Conservation (phyloP, 2,797 vertebrate species). For the Eutrigla gurnardus region DNA sequence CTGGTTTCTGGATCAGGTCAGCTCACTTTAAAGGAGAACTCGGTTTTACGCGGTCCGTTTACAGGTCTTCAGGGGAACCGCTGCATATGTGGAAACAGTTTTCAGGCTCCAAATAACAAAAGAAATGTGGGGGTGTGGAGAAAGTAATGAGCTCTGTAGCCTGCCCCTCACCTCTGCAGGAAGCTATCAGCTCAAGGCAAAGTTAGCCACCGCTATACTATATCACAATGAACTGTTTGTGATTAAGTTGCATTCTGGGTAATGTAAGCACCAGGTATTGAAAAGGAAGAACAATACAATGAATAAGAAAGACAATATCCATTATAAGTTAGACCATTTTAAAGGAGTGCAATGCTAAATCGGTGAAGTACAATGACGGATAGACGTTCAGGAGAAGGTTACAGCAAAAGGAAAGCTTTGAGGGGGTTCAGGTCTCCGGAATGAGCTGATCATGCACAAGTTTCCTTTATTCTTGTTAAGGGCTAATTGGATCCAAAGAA, state of each 20-base stretch:
- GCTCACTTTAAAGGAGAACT: conserved; percentile 1
- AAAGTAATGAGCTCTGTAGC: not conserved
- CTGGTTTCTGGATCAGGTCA: conserved; percentile 96
- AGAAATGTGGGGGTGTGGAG: not conserved
- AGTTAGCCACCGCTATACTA: not conserved
- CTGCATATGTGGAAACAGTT: not conserved
- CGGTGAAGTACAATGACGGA: not conserved
- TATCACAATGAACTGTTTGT: not conserved
- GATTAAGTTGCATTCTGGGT: not conserved
- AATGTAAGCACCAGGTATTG: not conserved
- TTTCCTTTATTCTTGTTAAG: conserved; percentile 6
- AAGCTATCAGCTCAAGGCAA: not conserved
- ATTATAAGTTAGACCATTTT: too few relatives aligned
- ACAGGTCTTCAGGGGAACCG: not conserved
- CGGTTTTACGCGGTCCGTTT: not conserved
- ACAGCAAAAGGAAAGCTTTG: not conserved
- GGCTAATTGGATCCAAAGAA: conserved; percentile 15
- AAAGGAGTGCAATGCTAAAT: not conserved
- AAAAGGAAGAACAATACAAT: not conserved
- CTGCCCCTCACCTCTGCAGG: not conserved
- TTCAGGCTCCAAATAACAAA: not conserved
- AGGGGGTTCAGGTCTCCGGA: not conserved
- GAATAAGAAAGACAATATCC: not conserved
- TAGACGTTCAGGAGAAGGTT: not conserved
- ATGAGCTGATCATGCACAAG: not conserved